Percentiles rank a stretch among this genome's conserved stretches.
Evolutionary conservation across 2,113 vertebrate species (phyloP).

Genomic region (Irena cyanogastra): DNA sequence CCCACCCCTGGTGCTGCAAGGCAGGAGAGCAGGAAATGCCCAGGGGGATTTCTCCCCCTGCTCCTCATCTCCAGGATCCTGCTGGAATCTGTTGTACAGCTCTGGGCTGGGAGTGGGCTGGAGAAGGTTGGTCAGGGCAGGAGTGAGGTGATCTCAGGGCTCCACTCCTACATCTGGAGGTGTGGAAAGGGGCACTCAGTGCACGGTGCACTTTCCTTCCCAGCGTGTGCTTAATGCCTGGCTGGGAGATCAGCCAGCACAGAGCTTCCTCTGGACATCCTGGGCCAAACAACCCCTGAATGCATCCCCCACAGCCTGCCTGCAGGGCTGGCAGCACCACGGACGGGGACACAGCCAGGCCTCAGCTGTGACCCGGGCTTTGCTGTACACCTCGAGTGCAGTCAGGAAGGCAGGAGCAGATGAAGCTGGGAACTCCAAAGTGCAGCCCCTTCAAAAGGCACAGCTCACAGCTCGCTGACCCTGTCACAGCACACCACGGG

Average conservation of each 20-base stretch:
- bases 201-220: rapidly evolving
- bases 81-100: rapidly evolving
- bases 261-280: background rate
- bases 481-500: rapidly evolving
- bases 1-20: background rate
- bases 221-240: rapidly evolving
- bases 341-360: background rate
- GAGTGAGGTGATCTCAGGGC: background rate
- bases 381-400: background rate
- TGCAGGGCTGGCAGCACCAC: background rate
- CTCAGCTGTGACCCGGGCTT: rapidly evolving
- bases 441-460: rapidly evolving
- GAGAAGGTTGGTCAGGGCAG: background rate
- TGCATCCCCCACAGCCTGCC: background rate
- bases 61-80: background rate
- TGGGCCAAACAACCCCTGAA: background rate
- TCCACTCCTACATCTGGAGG: rapidly evolving
- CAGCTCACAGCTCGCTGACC: rapidly evolving
- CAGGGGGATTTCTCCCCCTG: rapidly evolving
- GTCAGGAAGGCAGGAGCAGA: background rate
- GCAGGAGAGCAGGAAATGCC: background rate
- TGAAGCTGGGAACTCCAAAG: rapidly evolving
- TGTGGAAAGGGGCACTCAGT: too few species aligned
- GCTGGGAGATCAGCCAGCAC: background rate
- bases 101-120: background rate